phyloP scores from a whole-genome alignment of 2,113 vertebrate species.

The Oryzias woworae region DNA sequence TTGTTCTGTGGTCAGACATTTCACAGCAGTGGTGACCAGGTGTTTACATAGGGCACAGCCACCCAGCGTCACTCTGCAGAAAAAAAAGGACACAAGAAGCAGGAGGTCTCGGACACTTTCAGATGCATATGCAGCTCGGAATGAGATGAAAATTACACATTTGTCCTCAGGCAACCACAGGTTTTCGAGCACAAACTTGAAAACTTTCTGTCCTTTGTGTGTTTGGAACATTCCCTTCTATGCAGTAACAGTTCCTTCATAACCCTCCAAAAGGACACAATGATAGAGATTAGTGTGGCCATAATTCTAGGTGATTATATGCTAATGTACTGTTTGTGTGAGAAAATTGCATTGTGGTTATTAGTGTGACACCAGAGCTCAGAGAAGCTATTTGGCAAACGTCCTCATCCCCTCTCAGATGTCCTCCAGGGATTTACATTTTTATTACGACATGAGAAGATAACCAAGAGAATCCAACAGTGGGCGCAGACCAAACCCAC shows the following conservation, averaged over 20 bases:
- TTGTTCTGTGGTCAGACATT: constrained; percentile 74
- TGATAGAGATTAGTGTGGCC: constrained; percentile 67
- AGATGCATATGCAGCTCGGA: not conserved
- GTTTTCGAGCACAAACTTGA: constrained; percentile 11
- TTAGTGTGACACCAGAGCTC: constrained; percentile 69
- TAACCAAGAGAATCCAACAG: constrained; percentile 48
- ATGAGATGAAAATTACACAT: constrained; percentile 24
- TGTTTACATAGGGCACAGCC: constrained; percentile 71
- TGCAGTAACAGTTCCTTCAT: constrained; percentile 13
- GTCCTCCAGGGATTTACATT: constrained; percentile 80
- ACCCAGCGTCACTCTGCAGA: constrained; percentile 42
- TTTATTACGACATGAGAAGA: constrained; percentile 74
- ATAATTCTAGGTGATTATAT: constrained; percentile 77
- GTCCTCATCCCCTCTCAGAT: constrained; percentile 65
- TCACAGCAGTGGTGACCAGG: constrained; percentile 69
- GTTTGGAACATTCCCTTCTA: constrained; percentile 14
- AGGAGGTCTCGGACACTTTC: constrained; percentile 16
- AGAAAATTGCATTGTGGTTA: constrained; percentile 76
- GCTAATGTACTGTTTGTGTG: constrained; percentile 75
- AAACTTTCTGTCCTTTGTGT: constrained; percentile 43
- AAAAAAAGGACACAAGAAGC: constrained; percentile 50
- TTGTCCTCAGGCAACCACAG: constrained; percentile 11
- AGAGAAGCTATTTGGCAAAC: constrained; percentile 63
- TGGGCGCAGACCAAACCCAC: constrained; percentile 43
- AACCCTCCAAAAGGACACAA: constrained; percentile 30